Base-by-base conservation (phyloP, 1,140 invertebrate species). In the Dinothrombium tinctorium region DNA sequence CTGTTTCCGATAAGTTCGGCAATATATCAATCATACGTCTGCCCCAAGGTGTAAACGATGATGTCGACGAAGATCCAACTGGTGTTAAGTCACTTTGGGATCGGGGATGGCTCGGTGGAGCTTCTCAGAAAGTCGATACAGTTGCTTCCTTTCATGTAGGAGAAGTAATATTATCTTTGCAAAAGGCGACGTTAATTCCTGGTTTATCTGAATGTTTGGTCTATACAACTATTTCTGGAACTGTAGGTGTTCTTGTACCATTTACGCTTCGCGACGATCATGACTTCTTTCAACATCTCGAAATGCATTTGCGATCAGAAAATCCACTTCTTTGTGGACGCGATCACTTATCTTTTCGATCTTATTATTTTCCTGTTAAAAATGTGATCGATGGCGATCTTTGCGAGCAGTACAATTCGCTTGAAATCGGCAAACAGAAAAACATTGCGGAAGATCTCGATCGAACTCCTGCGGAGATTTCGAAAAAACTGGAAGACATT, bases 241-340 rank as follows among this genome's bases (percentile, higher is more conserved):
- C 81, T 5, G 76, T 99, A 1, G 94, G 92, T 2, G 87, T 94
- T 26, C 63, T 99, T 4, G 80, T 98, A 9, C 89, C 94, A 0
- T 98, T 99, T 51, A 90, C 87, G 0, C 92, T 87, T 22, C 76
- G 90, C 53, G 92, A 99, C 55, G 90, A 98, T 58, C 86, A 90
- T 50, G 90, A 98, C 55, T 96, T 98, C 54, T 98, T 99, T 62
- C 90, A 96, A 59, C 84, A 96, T 64, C 61, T 99, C 38, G 94
- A 99, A 59, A 98, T 99, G 92, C 89, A 99, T 57, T 90, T 99
- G 86, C 64, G 94, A 31, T 83, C 81, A 36, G 90, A 98, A 59
- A 81, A 95, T 60, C 70, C 84, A 0, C 89, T 92, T 0, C 58
- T 99, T 0, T 95, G 87, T 63, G 94, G 94, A 2, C 64, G 92